Evolutionary conservation across 1,140 invertebrate species (phyloP).

Genomic region (Drosophila paulistorum): DNA sequence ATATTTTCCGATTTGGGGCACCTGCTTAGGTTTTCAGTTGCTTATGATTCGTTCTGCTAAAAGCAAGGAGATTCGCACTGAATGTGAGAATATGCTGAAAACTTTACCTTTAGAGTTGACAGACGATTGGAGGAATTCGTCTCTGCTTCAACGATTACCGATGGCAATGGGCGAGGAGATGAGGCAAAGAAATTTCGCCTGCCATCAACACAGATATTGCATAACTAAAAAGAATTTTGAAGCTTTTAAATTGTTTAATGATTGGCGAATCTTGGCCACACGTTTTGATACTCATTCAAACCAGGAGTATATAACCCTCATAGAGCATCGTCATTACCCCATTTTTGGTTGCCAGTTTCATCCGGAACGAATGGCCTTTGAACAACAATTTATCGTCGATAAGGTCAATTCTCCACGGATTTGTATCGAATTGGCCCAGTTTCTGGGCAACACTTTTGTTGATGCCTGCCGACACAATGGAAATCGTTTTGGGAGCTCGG

Average conservation of each 20-base stretch:
- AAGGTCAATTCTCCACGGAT: conserved; percentile 73
- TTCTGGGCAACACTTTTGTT: conserved; percentile 93
- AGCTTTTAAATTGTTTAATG: conserved; percentile 84
- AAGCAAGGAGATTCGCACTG: conserved; percentile 40
- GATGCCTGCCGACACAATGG: conserved; percentile 87
- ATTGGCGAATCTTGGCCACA: conserved; percentile 88
- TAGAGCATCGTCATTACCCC: conserved; percentile 88
- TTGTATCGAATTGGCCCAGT: conserved; percentile 86
- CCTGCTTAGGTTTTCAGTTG: conserved; percentile 94
- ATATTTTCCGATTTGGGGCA: conserved; percentile 94
- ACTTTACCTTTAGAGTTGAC: conserved; percentile 43
- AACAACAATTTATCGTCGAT: conserved; percentile 86
- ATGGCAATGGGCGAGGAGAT: conserved; percentile 85
- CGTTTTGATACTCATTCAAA: conserved; percentile 86
- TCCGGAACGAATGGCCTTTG: conserved; percentile 93
- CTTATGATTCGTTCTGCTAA: conserved; percentile 88
- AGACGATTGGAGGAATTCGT: conserved; percentile 83
- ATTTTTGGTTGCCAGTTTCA: conserved; percentile 95
- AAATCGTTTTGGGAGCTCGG: conserved; percentile 83
- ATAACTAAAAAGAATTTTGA: conserved; percentile 85
- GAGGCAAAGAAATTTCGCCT: conserved; percentile 86
- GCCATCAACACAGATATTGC: conserved; percentile 90
- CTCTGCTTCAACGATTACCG: conserved; percentile 85
- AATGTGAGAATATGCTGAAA: conserved; percentile 38
- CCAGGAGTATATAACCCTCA: conserved; percentile 86